phyloP scores from a whole-genome alignment of 2,888 invertebrate species.

The Boloria selene region DNA sequence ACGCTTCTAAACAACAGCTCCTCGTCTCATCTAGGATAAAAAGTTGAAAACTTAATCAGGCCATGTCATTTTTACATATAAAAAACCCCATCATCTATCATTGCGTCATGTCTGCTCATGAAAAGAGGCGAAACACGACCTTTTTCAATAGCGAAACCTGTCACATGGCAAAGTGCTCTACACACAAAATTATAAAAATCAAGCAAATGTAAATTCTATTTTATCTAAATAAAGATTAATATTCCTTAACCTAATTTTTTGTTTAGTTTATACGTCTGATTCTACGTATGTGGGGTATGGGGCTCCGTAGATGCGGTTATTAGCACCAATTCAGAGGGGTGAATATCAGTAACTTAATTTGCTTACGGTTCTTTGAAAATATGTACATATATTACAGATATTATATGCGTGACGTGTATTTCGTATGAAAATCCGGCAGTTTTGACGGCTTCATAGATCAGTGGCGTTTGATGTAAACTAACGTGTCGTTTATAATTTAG shows the following conservation, averaged over 20 bases:
- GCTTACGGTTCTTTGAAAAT: conserved; percentile 67
- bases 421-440: conserved; percentile 33
- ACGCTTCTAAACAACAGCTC: conserved; percentile 1
- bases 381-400: conserved; percentile 63
- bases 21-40: conserved; percentile 14
- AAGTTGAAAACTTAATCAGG: conserved; percentile 36
- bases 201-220: conserved; percentile 24
- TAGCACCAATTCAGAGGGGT: conserved; percentile 79
- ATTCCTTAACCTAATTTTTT: conserved; percentile 42
- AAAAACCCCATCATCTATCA: conserved; percentile 44
- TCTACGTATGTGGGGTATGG: conserved; percentile 37
- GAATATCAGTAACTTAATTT: conserved; percentile 77
- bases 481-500: conserved; percentile 7
- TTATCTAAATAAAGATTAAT: conserved; percentile 15
- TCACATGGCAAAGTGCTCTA: conserved; percentile 47
- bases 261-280: conserved; percentile 32
- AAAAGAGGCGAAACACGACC: conserved; percentile 43
- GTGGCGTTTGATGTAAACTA: conserved; percentile 37
- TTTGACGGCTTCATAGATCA: conserved; percentile 32
- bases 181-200: conserved; percentile 44
- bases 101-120: conserved; percentile 40
- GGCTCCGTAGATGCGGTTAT: conserved; percentile 63
- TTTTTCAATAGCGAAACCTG: conserved; percentile 45
- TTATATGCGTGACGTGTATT: conserved; percentile 36
- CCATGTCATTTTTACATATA: conserved; percentile 36